phyloP scores from a whole-genome alignment of 2,113 vertebrate species.

The Nothocercus julius region DNA sequence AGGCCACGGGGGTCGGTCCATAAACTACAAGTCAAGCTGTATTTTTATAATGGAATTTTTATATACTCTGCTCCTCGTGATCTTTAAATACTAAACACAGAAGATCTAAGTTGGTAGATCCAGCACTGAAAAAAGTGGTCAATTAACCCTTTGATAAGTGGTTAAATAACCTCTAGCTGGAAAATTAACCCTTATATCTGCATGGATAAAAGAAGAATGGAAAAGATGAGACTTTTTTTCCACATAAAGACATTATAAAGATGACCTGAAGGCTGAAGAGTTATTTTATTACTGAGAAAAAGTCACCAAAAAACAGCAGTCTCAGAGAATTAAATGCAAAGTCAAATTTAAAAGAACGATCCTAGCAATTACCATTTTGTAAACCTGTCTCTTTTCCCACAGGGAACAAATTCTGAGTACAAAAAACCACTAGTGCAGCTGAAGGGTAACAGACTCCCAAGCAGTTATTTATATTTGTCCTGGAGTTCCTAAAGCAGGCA shows the following conservation, averaged over 20 bases:
- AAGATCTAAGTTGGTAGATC: neutral
- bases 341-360: neutral
- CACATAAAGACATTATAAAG: neutral
- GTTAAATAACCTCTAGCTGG: neutral
- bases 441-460: neutral
- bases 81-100: neutral
- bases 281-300: neutral
- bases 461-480: neutral
- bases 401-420: neutral
- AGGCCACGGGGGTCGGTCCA: neutral
- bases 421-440: neutral
- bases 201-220: neutral
- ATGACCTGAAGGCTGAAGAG: neutral
- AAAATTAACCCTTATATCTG: neutral
- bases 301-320: neutral
- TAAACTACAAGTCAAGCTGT: neutral
- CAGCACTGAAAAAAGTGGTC: neutral
- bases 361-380: neutral
- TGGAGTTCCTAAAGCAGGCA: neutral
- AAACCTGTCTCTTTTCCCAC: neutral
- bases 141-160: neutral
- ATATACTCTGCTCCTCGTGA: neutral
- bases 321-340: neutral
- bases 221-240: neutral
- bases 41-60: neutral